Conservation (phyloP, 2,888 invertebrate species). For the Drosophila pseudotakahashii region DNA sequence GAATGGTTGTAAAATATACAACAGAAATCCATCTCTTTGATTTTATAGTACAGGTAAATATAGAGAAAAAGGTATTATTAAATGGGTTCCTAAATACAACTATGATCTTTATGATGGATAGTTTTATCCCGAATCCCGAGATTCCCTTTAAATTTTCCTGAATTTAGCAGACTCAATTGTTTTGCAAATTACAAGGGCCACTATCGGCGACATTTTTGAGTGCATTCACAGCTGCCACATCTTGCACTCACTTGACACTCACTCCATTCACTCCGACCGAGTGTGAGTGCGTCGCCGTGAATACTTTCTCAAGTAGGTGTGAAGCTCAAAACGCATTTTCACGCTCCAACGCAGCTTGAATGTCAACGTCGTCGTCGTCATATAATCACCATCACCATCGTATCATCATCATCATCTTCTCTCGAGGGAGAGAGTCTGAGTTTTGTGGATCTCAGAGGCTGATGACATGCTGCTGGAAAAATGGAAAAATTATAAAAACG, state of each 20-base stretch:
- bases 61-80: too few species aligned
- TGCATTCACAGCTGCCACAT: slow-evolving; percentile 31
- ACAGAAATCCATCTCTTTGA: too few species aligned
- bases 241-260: slow-evolving; percentile 41
- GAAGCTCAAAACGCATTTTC: slow-evolving; percentile 78
- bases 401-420: slow-evolving; percentile 21
- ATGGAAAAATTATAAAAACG: background rate
- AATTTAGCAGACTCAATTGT: background rate
- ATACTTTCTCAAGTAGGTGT: slow-evolving; percentile 63
- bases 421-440: slow-evolving; percentile 20
- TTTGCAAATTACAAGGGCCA: background rate
- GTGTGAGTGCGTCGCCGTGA: slow-evolving; percentile 13
- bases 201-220: slow-evolving; percentile 11
- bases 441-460: background rate
- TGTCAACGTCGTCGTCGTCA: slow-evolving; percentile 52
- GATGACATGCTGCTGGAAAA: slow-evolving; percentile 43
- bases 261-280: background rate
- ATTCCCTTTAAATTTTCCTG: background rate
- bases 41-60: too few species aligned
- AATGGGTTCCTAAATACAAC: too few species aligned
- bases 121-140: too few species aligned
- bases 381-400: slow-evolving; percentile 19
- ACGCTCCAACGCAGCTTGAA: slow-evolving; percentile 75
- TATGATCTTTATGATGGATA: too few species aligned
- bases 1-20: too few species aligned